Evolutionary conservation across 2,113 vertebrate species (phyloP).

Genomic region (Syngnathus floridae): DNA sequence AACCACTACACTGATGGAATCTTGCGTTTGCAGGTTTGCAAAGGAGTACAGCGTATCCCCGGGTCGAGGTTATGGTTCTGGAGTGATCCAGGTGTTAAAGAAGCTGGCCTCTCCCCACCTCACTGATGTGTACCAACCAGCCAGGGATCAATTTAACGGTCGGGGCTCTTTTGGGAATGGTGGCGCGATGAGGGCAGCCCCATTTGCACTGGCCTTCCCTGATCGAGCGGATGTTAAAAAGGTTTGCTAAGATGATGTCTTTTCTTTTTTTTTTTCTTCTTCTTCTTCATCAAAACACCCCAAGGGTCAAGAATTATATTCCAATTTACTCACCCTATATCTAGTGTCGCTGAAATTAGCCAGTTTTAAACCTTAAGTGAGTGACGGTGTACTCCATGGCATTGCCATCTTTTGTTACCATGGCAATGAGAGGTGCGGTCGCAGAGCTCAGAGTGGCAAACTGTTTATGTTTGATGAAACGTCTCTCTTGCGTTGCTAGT

Average conservation of each 20-base stretch:
- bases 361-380: background rate
- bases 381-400: too few species aligned
- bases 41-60: slow-evolving; percentile 87
- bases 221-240: slow-evolving; percentile 75
- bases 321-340: too few species aligned
- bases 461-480: background rate
- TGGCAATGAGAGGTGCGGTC: too few species aligned
- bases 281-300: too few species aligned
- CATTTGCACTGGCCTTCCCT: slow-evolving; percentile 80
- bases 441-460: too few species aligned
- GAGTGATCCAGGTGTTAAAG: slow-evolving; percentile 87
- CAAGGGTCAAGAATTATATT: too few species aligned
- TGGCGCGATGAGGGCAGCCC: slow-evolving; percentile 91
- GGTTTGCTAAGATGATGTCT: slow-evolving; percentile 58
- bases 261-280: background rate
- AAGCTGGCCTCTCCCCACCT: slow-evolving; percentile 87
- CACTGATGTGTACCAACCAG: slow-evolving; percentile 84
- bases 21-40: slow-evolving; percentile 76
- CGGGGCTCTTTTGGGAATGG: slow-evolving; percentile 95
- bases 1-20: background rate
- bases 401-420: too few species aligned
- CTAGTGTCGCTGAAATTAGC: background rate
- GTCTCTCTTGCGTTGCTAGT: slow-evolving; percentile 61
- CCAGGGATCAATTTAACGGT: slow-evolving; percentile 87
- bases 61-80: slow-evolving; percentile 85